phyloP scores from a whole-genome alignment of 2,797 vertebrate genomes.

The Argentina silus region DNA sequence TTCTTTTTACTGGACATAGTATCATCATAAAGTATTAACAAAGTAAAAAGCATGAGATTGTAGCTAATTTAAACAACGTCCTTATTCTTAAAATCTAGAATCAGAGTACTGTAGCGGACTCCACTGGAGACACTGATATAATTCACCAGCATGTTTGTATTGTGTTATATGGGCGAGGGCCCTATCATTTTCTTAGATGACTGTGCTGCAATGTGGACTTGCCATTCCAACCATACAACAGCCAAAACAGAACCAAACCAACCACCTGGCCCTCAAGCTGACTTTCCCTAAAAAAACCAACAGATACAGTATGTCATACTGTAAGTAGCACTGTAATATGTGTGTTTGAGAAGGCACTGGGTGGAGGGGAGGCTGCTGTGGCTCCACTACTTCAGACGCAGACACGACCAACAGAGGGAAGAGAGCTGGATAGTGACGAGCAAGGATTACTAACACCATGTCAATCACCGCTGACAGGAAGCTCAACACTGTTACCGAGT shows the following conservation, averaged over 20 bases:
- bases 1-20: conserved; percentile 46
- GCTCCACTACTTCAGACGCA: not conserved
- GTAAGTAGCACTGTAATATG: not conserved
- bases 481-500: no score
- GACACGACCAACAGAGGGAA: not conserved
- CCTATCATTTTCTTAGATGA: not conserved
- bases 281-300: conserved; percentile 19
- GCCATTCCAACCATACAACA: conserved; percentile 35
- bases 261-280: conserved; percentile 7
- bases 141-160: no score
- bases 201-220: conserved; percentile 27
- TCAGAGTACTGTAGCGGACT: no score
- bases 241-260: not conserved
- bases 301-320: not conserved
- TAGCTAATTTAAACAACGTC: conserved; percentile 32
- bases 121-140: no score
- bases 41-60: conserved; percentile 49
- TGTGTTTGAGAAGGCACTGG: conserved; percentile 1
- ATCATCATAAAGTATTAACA: conserved; percentile 65
- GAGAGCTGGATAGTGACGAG: not conserved
- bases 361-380: not conserved
- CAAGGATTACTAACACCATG: not conserved
- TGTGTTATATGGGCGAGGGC: no score
- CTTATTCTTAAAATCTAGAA: not conserved
- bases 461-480: no score